Evolutionary conservation across 2,888 invertebrate species (phyloP), one percentile per base, ranked within the genome.

Genomic region (Epistrophella euchroma): DNA sequence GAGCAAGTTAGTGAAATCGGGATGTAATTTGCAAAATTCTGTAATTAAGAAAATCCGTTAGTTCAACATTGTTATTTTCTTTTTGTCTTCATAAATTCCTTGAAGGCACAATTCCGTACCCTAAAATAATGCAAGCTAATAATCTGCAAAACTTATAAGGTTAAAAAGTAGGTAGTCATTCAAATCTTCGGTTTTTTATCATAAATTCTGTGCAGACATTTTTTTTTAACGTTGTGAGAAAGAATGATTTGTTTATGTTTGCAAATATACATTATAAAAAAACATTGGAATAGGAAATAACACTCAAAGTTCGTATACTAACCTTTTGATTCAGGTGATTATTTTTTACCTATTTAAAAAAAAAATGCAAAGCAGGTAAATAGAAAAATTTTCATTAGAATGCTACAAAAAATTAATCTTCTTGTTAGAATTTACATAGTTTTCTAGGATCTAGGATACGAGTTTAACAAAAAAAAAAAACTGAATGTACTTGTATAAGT

Each of bases 341-440:
- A 25, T 52, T 25, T 15, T 52, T 4, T 28, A n/a, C n/a, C 52
- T 55, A 9, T 28, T 0, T 1, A 3, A 56, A 17, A 22, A 19
- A n/a, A n/a, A n/a, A n/a, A n/a, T n/a, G n/a, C 58, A 40, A 60
- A 40, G 15, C 28, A 28, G 10, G 11, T 43, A 6, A 25, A 40
- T 40, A 28, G 7, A 62, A 28, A 35, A 32, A 4, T n/a, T 35
- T 60, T 22, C 22, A 22, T 60, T 37, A 9, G 4, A 25, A 11
- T 4, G 4, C 17, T 28, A 17, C 25, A 15, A 11, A 43, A 45
- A 40, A 22, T 37, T 68, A 68, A 68, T 68, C 52, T 68, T 25
- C 22, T 68, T n/a, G 37, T 37, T 52, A 50, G 50, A 68, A 68
- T 68, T 68, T 52, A n/a, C 52, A 52, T 68, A 68, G 37, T 68